phyloP scores from a whole-genome alignment of 2,888 invertebrate species.

The Brenthis daphne region DNA sequence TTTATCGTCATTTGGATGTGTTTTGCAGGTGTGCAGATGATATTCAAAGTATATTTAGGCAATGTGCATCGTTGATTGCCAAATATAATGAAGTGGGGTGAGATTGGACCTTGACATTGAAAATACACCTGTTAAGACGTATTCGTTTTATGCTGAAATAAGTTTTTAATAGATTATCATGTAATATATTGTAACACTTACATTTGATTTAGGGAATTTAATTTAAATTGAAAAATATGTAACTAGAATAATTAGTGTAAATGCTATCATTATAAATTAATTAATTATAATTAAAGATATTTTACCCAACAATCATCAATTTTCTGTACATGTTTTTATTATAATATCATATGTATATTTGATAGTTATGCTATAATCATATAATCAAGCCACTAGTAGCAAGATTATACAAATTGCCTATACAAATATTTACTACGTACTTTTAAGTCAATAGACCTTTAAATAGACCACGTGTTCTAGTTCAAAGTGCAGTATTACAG shows the following conservation, averaged over 20 bases:
- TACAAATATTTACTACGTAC: too few species aligned
- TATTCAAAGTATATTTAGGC: constrained; percentile 52
- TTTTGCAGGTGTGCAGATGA: constrained; percentile 49
- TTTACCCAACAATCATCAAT: not conserved
- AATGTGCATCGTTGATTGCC: constrained; percentile 48
- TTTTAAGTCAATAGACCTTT: too few species aligned
- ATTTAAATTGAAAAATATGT: not conserved
- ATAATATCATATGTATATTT: too few species aligned
- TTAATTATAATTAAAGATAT: not conserved
- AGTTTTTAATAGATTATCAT: constrained; percentile 7
- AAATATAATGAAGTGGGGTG: constrained; percentile 46
- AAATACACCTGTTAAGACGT: constrained; percentile 48
- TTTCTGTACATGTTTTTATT: too few species aligned
- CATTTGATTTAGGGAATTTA: constrained; percentile 1
- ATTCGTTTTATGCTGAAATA: not conserved
- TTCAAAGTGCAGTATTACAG: too few species aligned
- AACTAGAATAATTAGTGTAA: not conserved
- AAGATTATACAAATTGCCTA: too few species aligned
- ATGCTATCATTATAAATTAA: not conserved
- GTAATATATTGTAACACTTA: not conserved
- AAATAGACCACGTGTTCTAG: too few species aligned
- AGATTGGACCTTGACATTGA: constrained; percentile 44
- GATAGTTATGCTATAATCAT: too few species aligned
- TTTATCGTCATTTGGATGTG: constrained; percentile 26
- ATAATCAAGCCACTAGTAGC: too few species aligned